Evolutionary conservation across 2,113 vertebrate species (phyloP), one percentile per base, ranked within the genome.

Genomic region (Perca flavescens): DNA sequence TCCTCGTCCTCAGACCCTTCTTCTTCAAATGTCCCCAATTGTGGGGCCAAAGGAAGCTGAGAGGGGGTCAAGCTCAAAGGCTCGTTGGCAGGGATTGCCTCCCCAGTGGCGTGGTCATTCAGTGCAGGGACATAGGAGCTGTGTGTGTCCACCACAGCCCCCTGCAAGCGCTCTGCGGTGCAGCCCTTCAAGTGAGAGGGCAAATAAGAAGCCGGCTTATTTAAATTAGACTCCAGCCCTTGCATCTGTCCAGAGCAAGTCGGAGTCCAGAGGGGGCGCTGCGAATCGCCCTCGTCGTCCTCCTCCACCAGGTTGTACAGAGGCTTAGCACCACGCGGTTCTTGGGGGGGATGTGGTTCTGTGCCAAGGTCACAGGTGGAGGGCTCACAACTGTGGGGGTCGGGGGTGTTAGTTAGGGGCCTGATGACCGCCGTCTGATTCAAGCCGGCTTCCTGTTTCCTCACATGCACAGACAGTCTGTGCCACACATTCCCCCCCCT

Each of bases 371-470:
- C 83, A 80, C 80, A 69, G 90, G 89, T 82, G 79, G 93, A 63
- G 80, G 86, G 91, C 67, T 92, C 84, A 69, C 92, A 93, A 85
- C 91, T 93, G 93, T 94, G 93, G 92, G 92, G 94, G 92, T 94
- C 92, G 84, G 95, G 91, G 94, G 96, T 96, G 96, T 99, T 99
- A 96, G 97, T 98, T 95, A 99, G 97, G 96, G 98, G 98, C 95
- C 98, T 97, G 96, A 99, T 99, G 95, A 99, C 97, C 34, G 98
- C 98, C 84, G 96, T 99, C 95, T 99, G 98, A 97, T 99, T 99
- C 95, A 97, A 96, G 94, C 97, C 96, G 95, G 96, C 95, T 93
- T 98, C 98, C 93, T 96, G 97, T 95, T 95, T 97, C 97, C 97
- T 99, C 96, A 99, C 97, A 95, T 99, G 98, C 95, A 99, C 97